Evolutionary conservation across 2,888 invertebrate species (phyloP).

Genomic region (Bombylius major): DNA sequence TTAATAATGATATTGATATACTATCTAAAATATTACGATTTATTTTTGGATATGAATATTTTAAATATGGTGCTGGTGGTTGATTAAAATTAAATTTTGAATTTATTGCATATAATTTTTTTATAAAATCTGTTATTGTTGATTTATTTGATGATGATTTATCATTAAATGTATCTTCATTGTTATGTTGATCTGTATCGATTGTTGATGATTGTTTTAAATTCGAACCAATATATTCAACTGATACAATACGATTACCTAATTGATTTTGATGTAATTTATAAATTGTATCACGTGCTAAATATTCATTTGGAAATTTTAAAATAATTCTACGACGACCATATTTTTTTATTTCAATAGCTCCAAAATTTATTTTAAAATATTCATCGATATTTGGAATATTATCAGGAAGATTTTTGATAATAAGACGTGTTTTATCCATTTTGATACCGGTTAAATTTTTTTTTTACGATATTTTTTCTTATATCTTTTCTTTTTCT

Average conservation of each 20-base stretch:
- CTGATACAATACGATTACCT: conserved; percentile 51
- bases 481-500: too few species aligned
- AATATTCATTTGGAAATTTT: conserved; percentile 2
- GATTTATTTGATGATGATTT: conserved; percentile 16
- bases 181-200: conserved; percentile 10
- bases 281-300: conserved; percentile 18
- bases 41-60: conserved; percentile 70
- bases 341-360: conserved; percentile 1
- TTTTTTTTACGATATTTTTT: too few species aligned
- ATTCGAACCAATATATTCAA: conserved; percentile 49
- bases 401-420: conserved; percentile 9
- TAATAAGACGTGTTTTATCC: conserved; percentile 7
- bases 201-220: conserved; percentile 24
- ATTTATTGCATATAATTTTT: conserved; percentile 47
- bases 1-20: conserved; percentile 61
- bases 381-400: background rate
- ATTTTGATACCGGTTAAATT: background rate
- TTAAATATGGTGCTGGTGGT: conserved; percentile 61
- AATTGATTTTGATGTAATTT: conserved; percentile 64
- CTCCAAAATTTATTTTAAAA: conserved; percentile 2
- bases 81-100: conserved; percentile 52
- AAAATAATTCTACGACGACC: conserved; percentile 5
- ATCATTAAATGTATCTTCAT: conserved; percentile 3
- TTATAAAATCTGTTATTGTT: conserved; percentile 41
- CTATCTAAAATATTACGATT: conserved; percentile 59